Percentiles rank a stretch among this genome's conserved stretches.
phyloP scores from a whole-genome alignment of 2,797 vertebrate species.

The Sarcoramphus papa region DNA sequence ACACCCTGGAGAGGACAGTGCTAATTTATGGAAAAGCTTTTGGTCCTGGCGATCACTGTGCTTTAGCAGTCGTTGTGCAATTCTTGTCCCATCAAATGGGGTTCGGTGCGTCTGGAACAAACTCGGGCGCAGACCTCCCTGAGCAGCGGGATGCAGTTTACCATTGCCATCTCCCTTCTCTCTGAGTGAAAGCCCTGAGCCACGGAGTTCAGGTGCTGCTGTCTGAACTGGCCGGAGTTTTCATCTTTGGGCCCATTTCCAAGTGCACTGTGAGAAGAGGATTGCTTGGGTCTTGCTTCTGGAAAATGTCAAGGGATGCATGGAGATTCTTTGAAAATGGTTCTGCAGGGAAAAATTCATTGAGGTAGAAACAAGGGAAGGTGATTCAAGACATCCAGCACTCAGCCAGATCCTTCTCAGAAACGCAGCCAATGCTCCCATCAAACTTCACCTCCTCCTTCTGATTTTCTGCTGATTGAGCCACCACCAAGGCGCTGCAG shows the following conservation, averaged over 20 bases:
- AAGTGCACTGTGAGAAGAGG: not conserved
- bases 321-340: not conserved
- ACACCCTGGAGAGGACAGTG: not conserved
- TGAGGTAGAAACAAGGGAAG: not conserved
- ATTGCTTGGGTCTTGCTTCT: not conserved
- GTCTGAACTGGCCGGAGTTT: not conserved
- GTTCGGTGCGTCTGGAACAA: not conserved
- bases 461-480: not conserved
- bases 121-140: fast-evolving
- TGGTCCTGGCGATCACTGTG: not conserved
- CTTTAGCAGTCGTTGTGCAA: not conserved
- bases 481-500: not conserved
- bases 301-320: not conserved
- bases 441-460: not conserved
- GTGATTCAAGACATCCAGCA: not conserved
- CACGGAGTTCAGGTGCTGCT: not conserved
- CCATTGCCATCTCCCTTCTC: not conserved
- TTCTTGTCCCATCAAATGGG: not conserved
- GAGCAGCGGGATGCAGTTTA: not conserved
- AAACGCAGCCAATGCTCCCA: not conserved
- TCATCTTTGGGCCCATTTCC: not conserved
- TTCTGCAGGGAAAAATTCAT: fast-evolving
- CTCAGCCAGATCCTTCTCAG: not conserved
- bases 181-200: not conserved
- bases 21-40: too few relatives aligned